Evolutionary conservation across 2,113 vertebrate species (phyloP).

Genomic region (rabbit (Oryctolagus cuniculus)): DNA sequence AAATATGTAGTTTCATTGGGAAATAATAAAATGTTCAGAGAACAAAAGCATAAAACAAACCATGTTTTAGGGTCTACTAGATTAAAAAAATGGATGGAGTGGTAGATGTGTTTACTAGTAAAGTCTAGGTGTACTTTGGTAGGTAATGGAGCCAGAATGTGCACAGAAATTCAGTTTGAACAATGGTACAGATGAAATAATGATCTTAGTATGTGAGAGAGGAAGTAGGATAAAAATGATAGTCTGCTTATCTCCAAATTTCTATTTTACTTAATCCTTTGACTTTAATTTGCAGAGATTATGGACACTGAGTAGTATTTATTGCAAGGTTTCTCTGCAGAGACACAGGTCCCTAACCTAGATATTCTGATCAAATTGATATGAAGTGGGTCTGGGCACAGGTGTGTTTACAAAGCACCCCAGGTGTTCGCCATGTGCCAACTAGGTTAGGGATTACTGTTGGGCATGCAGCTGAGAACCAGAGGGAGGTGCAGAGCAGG

Average conservation of each 20-base stretch:
- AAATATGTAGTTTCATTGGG: background rate
- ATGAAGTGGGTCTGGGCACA: background rate
- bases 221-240: background rate
- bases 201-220: background rate
- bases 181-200: background rate
- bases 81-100: background rate
- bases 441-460: background rate
- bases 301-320: background rate
- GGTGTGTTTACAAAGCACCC: background rate
- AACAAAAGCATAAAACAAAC: background rate
- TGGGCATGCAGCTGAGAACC: background rate
- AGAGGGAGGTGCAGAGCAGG: background rate
- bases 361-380: background rate
- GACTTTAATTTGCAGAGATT: background rate
- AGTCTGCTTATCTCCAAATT: background rate
- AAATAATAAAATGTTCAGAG: slow-evolving; percentile 22
- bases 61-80: background rate
- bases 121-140: background rate
- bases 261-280: background rate
- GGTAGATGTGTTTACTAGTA: no score
- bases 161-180: background rate
- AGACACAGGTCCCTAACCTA: background rate
- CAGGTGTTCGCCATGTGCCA: background rate
- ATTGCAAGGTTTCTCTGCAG: background rate
- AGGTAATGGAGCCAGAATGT: background rate